These are phyloP conservation scores for Muraenolepis orangiensis DNA, from an alignment of 2,797 vertebrate genomes.

Conservation along the genomic window DNA sequence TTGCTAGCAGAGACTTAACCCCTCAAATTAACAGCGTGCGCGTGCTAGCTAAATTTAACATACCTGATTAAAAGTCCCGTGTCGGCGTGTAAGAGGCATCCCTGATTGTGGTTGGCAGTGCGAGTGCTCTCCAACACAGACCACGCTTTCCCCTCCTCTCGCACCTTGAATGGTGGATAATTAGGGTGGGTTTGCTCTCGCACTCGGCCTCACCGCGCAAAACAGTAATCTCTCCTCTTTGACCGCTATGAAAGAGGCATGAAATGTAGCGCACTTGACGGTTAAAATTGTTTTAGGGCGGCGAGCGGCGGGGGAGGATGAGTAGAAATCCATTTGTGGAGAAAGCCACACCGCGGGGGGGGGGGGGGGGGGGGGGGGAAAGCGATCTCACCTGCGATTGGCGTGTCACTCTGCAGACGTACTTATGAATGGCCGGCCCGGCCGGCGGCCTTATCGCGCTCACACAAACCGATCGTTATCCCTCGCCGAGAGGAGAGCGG, in stretches of 20 bases:
- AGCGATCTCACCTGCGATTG: constrained; percentile 64
- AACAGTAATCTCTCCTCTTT: constrained; percentile 62
- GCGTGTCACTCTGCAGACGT: constrained; percentile 54
- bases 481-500: constrained; percentile 31
- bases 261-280: constrained; percentile 60
- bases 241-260: constrained; percentile 58
- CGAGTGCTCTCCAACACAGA: constrained; percentile 48
- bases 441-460: constrained; percentile 52
- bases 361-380: constrained; percentile 44
- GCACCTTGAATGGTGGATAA: constrained; percentile 58
- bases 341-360: constrained; percentile 48
- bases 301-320: constrained; percentile 48
- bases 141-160: constrained; percentile 49
- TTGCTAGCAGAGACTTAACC: constrained; percentile 65
- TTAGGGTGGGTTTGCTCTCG: constrained; percentile 61
- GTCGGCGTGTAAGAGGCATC: constrained; percentile 55
- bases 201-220: constrained; percentile 49
- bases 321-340: constrained; percentile 65
- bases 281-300: constrained; percentile 67
- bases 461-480: constrained; percentile 50
- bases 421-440: constrained; percentile 57
- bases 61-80: constrained; percentile 66
- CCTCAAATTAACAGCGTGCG: constrained; percentile 67
- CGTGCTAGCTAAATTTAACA: constrained; percentile 61
- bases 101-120: constrained; percentile 52